Base-by-base conservation (phyloP, 2,888 invertebrate genomes). In the Drosophila monieri region DNA sequence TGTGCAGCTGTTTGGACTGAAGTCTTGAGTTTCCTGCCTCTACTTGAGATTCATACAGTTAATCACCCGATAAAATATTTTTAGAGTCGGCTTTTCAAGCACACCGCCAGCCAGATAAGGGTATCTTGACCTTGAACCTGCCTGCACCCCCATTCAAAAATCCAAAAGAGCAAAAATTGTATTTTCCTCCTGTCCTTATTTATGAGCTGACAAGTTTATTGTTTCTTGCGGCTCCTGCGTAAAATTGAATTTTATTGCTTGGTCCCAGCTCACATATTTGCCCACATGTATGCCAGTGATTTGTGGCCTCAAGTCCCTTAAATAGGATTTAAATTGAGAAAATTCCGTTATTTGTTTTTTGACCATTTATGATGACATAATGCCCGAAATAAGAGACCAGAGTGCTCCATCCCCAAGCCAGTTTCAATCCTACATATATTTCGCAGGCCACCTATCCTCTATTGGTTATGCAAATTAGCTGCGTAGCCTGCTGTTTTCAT, bases 221-320 rank as follows among this genome's bases (percentile, higher is more conserved):
- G 54, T 62, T 44, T 59, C 55, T 51, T 51, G 25, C 48, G 61
- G 60, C 35, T 58, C 41, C 47, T 35, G 66, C 8, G 15, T 48
- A 6, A 62, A 74, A 74, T 58, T 73, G 43, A 68, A 77, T 73
- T 74, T 74, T 71, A 71, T 73, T 57, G 21, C 1, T 3, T 14
- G 6, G 12, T 25, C 35, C 27, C 44, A 10, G 18, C 54, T 46
- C 44, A 62, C 47, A 39, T 14, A 49, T 14, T 27, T 51, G n/a
- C 9, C 21, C 46, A 56, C 41, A 14, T 48, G 21, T 43, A 10
- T 6, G 15, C 49, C 48, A 37, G 35, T 6, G 27, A 58, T 62
- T 72, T 66, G 27, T 49, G 48, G 43, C 48, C 21, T 2, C 27
- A 51, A 12, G 15, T 14, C 35, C 5, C 14, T 44, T 21, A 15